These are phyloP conservation scores for Echinarachnius parma DNA, from an alignment of 53 echinoderm and acorn worm genomes.

Conservation along the genomic window DNA sequence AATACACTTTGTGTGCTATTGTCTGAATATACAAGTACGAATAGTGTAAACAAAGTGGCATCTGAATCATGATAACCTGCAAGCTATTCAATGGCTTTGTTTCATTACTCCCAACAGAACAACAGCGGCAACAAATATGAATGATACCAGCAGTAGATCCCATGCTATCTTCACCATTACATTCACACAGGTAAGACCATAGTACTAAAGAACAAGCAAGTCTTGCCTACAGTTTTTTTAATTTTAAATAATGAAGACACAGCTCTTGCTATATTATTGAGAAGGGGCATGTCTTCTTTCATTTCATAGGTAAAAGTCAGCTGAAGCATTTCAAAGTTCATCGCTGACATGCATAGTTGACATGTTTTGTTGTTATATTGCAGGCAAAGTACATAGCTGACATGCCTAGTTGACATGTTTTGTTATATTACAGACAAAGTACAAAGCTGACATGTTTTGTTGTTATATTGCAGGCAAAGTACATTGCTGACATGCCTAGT, in stretches of 20 bases:
- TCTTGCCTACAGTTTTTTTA: not conserved
- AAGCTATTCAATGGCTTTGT: not conserved
- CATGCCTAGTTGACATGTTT: constrained; percentile 99
- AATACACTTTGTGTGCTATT: too few species aligned
- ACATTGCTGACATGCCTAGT: constrained; percentile 91
- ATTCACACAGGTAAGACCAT: constrained; percentile 79
- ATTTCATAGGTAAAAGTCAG: constrained; percentile 57
- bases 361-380: too few species aligned
- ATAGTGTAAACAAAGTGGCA: too few species aligned
- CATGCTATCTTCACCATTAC: constrained; percentile 96
- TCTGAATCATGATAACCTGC: too few species aligned
- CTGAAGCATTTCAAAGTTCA: too few species aligned
- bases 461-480: constrained; percentile 91
- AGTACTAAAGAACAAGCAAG: not conserved
- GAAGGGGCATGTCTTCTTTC: constrained; percentile 1
- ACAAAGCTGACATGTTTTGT: constrained; percentile 88
- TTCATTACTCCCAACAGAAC: constrained; percentile 51
- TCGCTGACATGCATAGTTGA: constrained; percentile 92
- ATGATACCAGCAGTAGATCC: constrained; percentile 93
- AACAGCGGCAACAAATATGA: constrained; percentile 97
- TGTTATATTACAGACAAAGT: constrained; percentile 89
- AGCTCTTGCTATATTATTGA: not conserved
- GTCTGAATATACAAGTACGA: too few species aligned
- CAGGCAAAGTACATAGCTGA: constrained; percentile 84
- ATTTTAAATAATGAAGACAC: not conserved